Base-by-base conservation (phyloP, 1,140 invertebrate species). In the Agrypnia vestita region DNA sequence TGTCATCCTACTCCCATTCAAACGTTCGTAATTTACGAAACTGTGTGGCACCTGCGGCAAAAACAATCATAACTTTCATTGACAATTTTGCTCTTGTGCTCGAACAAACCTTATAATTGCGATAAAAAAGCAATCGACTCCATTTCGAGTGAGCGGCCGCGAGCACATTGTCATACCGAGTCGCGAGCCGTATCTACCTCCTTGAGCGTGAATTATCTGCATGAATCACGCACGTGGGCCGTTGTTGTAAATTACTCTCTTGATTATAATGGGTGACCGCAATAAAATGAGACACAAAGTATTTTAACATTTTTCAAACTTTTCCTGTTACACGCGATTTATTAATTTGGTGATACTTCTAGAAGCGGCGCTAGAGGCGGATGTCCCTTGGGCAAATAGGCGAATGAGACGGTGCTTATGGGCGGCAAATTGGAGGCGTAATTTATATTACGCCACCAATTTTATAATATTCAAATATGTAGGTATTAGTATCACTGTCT, bases 221-320 rank as follows among this genome's bases (percentile, higher is more conserved):
- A 43, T 82, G 80, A 82, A 72, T 82, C 80, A 82, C 76, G 76
- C 47, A 75, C 80, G 80, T 82, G 76, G 77, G 80, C 43, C 15
- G 77, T 44, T 35, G 47, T 69, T 67, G 69, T 82, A 82, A 76
- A 82, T 79, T 73, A 76, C 72, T 51, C 59, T 75, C 64, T 69
- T 35, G 25, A 35, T 35, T 35, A 35, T 35, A 35, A 35, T 35
- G 25, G 25, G 25, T 35, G 25, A 35, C 6, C 25, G 6, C 6
- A 35, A 35, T 35, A 35, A 35, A 35, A 35, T 35, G 1, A 6
- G 6, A 6, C 25, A 1, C 25, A 35, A 35, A 35, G 1, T 1
- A 35, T 3, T 3, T 35, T 35, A 35, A 35, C 25, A 35, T 3
- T 35, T 35, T 35, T 35, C 6, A 3, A 35, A 35, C 25, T 3